Evolutionary conservation across 2,888 invertebrate species (phyloP).

Genomic region (Stratiomys singularior): DNA sequence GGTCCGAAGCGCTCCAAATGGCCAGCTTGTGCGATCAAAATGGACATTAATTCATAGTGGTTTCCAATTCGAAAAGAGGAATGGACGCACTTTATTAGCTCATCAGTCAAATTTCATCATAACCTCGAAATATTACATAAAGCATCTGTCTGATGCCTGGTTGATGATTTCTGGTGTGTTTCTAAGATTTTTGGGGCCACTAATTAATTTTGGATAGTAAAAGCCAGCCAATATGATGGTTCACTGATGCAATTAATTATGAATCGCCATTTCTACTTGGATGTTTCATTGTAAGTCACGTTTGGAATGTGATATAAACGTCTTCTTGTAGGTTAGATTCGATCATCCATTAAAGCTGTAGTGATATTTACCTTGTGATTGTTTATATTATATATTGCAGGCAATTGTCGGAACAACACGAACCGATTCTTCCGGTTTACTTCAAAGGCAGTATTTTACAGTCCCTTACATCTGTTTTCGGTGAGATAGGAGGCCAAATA

Average conservation of each 20-base stretch:
- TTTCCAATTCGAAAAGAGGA: neutral
- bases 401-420: constrained; percentile 27
- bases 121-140: constrained; percentile 39
- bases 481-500: constrained; percentile 69
- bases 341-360: neutral
- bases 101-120: constrained; percentile 37
- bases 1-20: neutral
- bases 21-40: neutral
- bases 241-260: constrained; percentile 54
- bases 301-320: neutral
- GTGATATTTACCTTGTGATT: constrained; percentile 6
- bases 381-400: constrained; percentile 25
- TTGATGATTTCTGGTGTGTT: constrained; percentile 5
- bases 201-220: too few species aligned
- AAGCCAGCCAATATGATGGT: constrained; percentile 12
- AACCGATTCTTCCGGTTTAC: constrained; percentile 63
- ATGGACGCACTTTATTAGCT: constrained; percentile 14
- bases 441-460: constrained; percentile 70
- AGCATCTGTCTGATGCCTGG: neutral
- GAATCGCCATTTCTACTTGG: constrained; percentile 68
- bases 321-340: constrained; percentile 38
- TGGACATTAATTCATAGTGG: neutral
- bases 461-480: constrained; percentile 69
- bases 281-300: constrained; percentile 69
- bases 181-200: neutral